Base-by-base conservation (phyloP, 2,113 vertebrate species). In the Datnioides undecimradiatus region DNA sequence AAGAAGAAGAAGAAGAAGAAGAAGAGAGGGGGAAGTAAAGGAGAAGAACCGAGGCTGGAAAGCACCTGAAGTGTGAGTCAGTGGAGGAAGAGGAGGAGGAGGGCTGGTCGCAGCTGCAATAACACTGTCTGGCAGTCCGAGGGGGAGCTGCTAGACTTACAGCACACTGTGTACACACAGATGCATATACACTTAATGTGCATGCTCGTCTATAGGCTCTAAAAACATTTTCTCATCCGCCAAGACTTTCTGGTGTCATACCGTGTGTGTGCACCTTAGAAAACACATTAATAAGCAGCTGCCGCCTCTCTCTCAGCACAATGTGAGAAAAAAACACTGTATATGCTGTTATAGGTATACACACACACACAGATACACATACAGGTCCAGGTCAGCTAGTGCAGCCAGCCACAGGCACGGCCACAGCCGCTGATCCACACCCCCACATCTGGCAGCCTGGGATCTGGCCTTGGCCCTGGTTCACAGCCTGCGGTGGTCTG, bases 61-160 rank as follows among this genome's bases (percentile, higher is more conserved):
- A 91, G 90, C 89, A 93, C 88, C 90, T 92, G 88, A 91, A 82
- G 82, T 79, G 82, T 90, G 78, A 91, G 86, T 91, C 84, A 86
- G 86, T 80, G 55, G 71, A 85, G 71, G 75, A 87, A 49, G 77
- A 73, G 27, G 79, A 75, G 82, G 78, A 79, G 87, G 80, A 76
- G 73, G 67, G 80, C 25, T 45, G 36, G 48, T 34, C 6, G 70
- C 92, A 93, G 91, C 92, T 93, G 92, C 85, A 92, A 93, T 45
- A 93, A 93, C 92, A 93, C 65, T 17, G 83, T 90, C 77, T 84
- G 82, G 84, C 62, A 83, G 80, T 89, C 62, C 38, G 10, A 75
- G 76, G 80, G 80, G 88, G 86, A 73, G 82, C 71, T 76, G 83
- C 67, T 73, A 67, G 83, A 75, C 67, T 5, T 58, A 46, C 19